A percentile compares a stretch with the other conserved stretches of the same genome.
Evolutionary conservation across 2,113 vertebrate genomes (phyloP).

Genomic region (Lepidothrix coronata): DNA sequence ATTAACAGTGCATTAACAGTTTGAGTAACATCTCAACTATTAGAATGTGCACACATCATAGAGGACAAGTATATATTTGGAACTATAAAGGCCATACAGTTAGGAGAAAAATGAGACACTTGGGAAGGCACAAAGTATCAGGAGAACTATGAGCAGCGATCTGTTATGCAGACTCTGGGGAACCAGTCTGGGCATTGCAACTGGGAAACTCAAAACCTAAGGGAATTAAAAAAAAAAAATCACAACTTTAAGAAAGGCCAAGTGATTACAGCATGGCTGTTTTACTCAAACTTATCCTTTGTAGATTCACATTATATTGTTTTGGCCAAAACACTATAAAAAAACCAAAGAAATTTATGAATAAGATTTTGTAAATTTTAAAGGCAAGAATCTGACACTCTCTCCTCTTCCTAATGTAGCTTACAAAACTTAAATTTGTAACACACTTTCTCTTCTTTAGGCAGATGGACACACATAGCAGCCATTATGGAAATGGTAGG

Average conservation of each 20-base stretch:
- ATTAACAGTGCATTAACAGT: too few species aligned
- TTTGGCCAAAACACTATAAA: not conserved
- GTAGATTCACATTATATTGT: not conserved
- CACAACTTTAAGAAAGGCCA: not conserved
- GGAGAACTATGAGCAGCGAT: fast-evolving
- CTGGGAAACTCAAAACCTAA: not conserved
- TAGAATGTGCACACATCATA: not conserved
- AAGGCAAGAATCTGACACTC: not conserved
- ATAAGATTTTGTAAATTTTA: not conserved
- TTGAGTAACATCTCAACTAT: not conserved
- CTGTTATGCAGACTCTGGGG: not conserved
- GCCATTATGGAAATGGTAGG: not conserved
- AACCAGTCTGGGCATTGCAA: not conserved
- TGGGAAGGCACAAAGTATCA: not conserved
- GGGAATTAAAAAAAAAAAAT: not conserved
- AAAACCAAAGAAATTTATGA: not conserved
- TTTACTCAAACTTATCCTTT: not conserved
- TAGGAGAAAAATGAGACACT: not conserved
- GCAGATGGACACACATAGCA: not conserved
- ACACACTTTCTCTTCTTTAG: not conserved
- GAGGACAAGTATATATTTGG: not conserved
- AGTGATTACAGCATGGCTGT: not conserved
- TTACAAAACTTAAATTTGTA: not conserved
- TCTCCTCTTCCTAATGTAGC: not conserved
- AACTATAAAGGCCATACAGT: not conserved